Evolutionary conservation across 2,888 invertebrate species (phyloP).

Genomic region (Drosophila percnosoma): DNA sequence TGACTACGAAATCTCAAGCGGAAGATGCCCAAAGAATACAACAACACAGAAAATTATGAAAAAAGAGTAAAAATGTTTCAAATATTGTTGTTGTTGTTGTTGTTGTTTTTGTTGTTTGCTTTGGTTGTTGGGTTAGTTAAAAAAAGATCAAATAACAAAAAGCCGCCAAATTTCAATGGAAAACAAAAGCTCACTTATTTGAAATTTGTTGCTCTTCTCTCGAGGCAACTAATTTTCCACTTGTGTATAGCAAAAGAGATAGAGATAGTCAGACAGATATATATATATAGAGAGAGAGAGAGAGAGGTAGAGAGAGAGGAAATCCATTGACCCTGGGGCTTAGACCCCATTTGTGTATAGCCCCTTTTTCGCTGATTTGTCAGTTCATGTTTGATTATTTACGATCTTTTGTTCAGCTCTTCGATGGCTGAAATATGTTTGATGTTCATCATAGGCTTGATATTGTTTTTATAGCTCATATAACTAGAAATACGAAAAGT

Average conservation of each 20-base stretch:
- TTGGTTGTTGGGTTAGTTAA: slow-evolving; percentile 54
- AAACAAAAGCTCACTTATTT: slow-evolving; percentile 80
- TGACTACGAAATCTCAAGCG: slow-evolving; percentile 72
- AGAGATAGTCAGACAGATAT: background rate
- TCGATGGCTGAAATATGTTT: slow-evolving; percentile 46
- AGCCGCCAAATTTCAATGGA: slow-evolving; percentile 80
- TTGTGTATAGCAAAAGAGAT: slow-evolving; percentile 46
- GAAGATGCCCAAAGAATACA: slow-evolving; percentile 63
- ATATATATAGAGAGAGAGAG: too few species aligned
- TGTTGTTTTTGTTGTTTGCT: slow-evolving; percentile 13
- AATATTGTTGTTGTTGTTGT: slow-evolving; percentile 38
- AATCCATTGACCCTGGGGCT: slow-evolving; percentile 40
- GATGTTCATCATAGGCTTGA: slow-evolving; percentile 52
- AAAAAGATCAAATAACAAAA: slow-evolving; percentile 79
- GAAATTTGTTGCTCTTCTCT: slow-evolving; percentile 49
- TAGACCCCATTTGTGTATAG: slow-evolving; percentile 26
- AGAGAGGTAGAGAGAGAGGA: background rate
- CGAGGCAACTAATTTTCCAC: slow-evolving; percentile 73
- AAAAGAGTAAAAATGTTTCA: slow-evolving; percentile 58
- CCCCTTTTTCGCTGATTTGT: slow-evolving; percentile 61
- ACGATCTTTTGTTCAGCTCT: slow-evolving; percentile 61
- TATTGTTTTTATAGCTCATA: slow-evolving; percentile 46
- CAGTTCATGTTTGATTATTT: slow-evolving; percentile 69
- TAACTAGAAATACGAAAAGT: slow-evolving; percentile 29
- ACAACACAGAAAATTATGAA: slow-evolving; percentile 58